Evolutionary conservation across 2,888 invertebrate species (phyloP), one percentile per base, ranked within the genome.

Genomic region (Tineola bisselliella): DNA sequence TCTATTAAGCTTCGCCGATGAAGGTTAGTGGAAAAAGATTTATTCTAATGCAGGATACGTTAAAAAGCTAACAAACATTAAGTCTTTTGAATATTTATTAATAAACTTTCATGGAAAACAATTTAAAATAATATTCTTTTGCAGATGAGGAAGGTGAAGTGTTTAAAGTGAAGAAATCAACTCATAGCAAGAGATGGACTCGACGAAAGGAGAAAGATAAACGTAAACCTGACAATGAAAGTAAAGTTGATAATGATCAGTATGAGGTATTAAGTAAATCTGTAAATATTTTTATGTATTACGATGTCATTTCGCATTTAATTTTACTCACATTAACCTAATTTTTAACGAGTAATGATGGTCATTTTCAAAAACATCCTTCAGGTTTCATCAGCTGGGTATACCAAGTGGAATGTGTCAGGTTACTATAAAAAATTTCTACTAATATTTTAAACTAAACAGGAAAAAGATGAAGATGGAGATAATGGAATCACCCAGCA

Each of bases 121-220:
- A 17, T 52, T 52, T 52, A n/a, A 4, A 17, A 11, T 8, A 17
- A 8, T 8, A 52, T 52, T 8, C 71, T 70, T 31, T 75, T 88
- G 78, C 88, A 84, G 94, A 93, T 70, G 94, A 94, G 74, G 75
- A 74, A 68, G 93, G 91, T 25, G 97, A 97, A 84, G 92, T 94
- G 60, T 98, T 98, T 80, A 94, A 97, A 89, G 95, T 98, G 60
- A 97, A 96, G 79, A 98, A 98, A 80, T 97, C 98, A 8, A 95
- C 95, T 8, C 94, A 97, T 73, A 97, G 97, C 81, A 94, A 96
- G 79, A 91, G 93, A 76, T 89, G 97, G 61, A 93, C 95, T 87
- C 93, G 93, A 74, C 92, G 94, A 75, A 84, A 94, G 71, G 94
- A 95, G 72, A 93, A 92, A 77, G 94, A 95, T 74, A 91, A 71